phyloP scores from a whole-genome alignment of 2,797 vertebrate genomes.

The Morelia viridis region DNA sequence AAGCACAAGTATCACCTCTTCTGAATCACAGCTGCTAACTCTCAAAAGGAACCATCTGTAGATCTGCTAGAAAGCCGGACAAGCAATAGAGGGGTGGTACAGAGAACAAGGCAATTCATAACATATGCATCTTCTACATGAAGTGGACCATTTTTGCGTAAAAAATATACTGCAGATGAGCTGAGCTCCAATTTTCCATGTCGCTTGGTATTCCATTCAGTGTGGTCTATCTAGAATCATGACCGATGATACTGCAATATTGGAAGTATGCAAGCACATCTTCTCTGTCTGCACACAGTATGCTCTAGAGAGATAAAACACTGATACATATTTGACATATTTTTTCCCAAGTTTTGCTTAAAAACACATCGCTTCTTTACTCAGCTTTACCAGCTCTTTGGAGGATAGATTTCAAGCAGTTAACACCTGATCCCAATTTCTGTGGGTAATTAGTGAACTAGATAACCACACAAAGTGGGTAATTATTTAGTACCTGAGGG shows the following conservation, averaged over 20 bases:
- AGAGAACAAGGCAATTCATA: background rate
- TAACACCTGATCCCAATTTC: conserved; percentile 85
- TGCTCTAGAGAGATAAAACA: conserved; percentile 25
- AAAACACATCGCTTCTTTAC: conserved; percentile 72
- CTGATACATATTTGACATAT: conserved; percentile 43
- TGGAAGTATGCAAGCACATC: conserved; percentile 4
- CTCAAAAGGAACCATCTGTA: background rate
- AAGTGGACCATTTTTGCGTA: background rate
- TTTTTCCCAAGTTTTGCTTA: conserved; percentile 63
- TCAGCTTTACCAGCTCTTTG: conserved; percentile 70
- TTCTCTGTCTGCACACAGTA: conserved; percentile 20
- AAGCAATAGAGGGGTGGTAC: background rate
- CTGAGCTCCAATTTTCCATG: too few species aligned
- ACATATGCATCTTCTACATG: background rate
- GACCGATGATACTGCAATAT: conserved; percentile 11
- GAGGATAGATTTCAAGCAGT: conserved; percentile 81
- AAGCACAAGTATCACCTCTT: background rate
- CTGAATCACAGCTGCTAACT: background rate
- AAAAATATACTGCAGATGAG: background rate
- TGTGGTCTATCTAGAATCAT: background rate
- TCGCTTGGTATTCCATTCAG: background rate
- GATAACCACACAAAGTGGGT: conserved; percentile 82
- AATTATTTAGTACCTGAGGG: conserved; percentile 83
- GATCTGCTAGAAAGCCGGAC: background rate
- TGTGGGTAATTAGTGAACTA: conserved; percentile 83